Conservation (phyloP, 1,140 invertebrate genomes). For the Brachionus manjavacas region DNA sequence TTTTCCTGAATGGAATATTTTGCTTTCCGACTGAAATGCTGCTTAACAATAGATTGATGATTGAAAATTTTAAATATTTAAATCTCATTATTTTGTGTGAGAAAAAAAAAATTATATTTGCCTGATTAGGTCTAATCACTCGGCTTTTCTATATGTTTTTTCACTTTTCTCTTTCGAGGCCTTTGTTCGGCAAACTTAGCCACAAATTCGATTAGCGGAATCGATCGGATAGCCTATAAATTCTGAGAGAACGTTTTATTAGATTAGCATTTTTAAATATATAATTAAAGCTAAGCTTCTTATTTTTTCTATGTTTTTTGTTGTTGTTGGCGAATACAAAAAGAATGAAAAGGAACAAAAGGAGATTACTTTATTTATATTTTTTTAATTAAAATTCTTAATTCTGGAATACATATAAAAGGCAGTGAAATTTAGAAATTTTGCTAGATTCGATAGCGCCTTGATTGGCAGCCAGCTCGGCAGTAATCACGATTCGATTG, state of each 20-base stretch:
- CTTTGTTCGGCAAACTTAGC: neutral
- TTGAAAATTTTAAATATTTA: constrained; percentile 20
- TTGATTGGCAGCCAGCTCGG: neutral
- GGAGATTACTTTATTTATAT: constrained; percentile 14
- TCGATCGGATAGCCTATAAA: constrained; percentile 1
- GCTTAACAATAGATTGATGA: neutral
- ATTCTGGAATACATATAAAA: constrained; percentile 3
- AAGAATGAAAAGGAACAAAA: neutral
- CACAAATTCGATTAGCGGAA: constrained; percentile 8
- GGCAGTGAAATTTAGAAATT: neutral
- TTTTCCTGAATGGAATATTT: constrained; percentile 13
- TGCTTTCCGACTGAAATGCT: constrained; percentile 6
- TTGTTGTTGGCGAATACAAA: neutral
- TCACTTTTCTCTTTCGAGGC: neutral
- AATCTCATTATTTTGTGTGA: neutral
- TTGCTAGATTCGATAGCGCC: neutral
- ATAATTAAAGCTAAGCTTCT: constrained; percentile 30
- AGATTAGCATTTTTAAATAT: constrained; percentile 36
- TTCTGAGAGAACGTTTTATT: constrained; percentile 14
- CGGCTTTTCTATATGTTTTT: constrained; percentile 19
- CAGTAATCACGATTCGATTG: neutral
- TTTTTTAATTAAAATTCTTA: constrained; percentile 25
- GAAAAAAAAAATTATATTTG: neutral
- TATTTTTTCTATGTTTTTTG: neutral
- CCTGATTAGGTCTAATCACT: neutral